Evolutionary conservation across 2,113 vertebrate species (phyloP).

Genomic region (Vulpes lagopus): DNA sequence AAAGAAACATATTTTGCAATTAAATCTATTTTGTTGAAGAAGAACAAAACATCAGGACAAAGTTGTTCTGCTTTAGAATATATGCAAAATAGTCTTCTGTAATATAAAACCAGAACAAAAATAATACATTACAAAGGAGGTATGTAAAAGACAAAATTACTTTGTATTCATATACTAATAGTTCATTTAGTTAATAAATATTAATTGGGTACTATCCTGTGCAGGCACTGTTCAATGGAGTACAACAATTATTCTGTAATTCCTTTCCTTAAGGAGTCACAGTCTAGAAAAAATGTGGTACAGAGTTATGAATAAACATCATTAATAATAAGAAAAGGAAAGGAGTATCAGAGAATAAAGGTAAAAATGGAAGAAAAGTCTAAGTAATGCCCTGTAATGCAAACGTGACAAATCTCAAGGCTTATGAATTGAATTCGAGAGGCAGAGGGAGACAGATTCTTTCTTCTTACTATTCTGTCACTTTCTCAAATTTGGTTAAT

Average conservation of each 20-base stretch:
- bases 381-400: not conserved
- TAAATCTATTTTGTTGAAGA: constrained; percentile 54
- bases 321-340: constrained; percentile 43
- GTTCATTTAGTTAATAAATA: constrained; percentile 60
- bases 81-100: not conserved
- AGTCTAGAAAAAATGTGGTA: not conserved
- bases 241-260: constrained; percentile 13
- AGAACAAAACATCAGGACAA: constrained; percentile 50
- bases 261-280: not conserved
- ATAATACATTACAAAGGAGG: constrained; percentile 8
- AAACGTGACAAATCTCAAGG: constrained; percentile 29
- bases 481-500: constrained; percentile 48
- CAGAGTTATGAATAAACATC: constrained; percentile 38
- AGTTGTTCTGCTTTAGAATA: constrained; percentile 54
- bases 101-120: constrained; percentile 53
- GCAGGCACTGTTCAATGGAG: not conserved
- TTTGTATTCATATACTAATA: constrained; percentile 32
- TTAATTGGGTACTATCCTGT: not conserved
- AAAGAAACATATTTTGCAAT: constrained; percentile 59
- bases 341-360: not conserved
- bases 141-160: constrained; percentile 33
- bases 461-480: not conserved
- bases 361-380: constrained; percentile 6
- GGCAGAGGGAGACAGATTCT: not conserved
- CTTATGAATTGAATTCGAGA: not conserved